A percentile compares a stretch with the other conserved stretches of the same genome.
phyloP scores from a whole-genome alignment of 2,113 vertebrate species.

The Notothenia rossii region DNA sequence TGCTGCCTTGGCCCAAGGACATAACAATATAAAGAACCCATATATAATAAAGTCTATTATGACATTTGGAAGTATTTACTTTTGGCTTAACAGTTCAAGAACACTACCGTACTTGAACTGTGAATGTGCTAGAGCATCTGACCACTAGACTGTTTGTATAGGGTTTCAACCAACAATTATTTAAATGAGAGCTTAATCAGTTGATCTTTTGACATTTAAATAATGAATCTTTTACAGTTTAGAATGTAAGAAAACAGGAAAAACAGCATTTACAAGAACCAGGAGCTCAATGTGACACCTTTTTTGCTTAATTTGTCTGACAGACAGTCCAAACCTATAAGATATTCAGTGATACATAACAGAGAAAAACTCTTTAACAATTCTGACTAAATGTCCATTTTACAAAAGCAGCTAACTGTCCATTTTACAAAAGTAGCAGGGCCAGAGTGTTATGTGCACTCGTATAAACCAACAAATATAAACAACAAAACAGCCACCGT shows the following conservation, averaged over 20 bases:
- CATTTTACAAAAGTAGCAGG: slow-evolving; percentile 27
- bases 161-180: not conserved
- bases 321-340: slow-evolving; percentile 16
- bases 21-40: slow-evolving; percentile 9
- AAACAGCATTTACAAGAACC: not conserved
- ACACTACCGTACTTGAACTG: not conserved
- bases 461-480: slow-evolving; percentile 57
- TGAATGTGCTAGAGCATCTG: not conserved
- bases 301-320: not conserved
- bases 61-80: not conserved
- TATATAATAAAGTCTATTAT: slow-evolving; percentile 1
- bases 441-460: slow-evolving; percentile 17
- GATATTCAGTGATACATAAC: not conserved
- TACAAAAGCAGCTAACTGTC: slow-evolving; percentile 23
- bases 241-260: not conserved
- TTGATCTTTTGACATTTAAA: not conserved
- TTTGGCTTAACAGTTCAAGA: not conserved
- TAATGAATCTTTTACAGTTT: not conserved
- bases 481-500: slow-evolving; percentile 50
- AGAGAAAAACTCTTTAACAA: not conserved
- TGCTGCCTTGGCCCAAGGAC: not conserved
- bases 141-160: not conserved
- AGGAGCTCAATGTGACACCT: not conserved
- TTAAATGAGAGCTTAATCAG: not conserved
- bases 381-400: not conserved